phyloP scores from a whole-genome alignment of 2,113 vertebrate genomes.

The Todiramphus chloris region DNA sequence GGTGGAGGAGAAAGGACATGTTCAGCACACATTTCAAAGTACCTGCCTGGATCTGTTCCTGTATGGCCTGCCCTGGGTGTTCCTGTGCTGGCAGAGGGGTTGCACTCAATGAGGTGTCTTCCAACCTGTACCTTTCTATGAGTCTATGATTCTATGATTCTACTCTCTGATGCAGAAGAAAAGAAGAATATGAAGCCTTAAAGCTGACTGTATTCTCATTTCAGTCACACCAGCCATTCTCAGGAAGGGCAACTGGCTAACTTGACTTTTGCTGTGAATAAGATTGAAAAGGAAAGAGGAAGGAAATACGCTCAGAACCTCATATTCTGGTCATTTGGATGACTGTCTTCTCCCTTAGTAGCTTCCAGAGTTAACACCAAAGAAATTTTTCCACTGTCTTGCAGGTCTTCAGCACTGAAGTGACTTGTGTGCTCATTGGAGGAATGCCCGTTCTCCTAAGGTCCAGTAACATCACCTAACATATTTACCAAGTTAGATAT shows the following conservation, averaged over 20 bases:
- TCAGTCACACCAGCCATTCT: background rate
- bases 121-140: too few relatives aligned
- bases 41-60: too few relatives aligned
- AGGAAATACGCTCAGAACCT: background rate
- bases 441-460: background rate
- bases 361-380: background rate
- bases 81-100: too few relatives aligned
- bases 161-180: background rate
- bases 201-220: background rate
- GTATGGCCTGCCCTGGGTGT: too few relatives aligned
- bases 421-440: background rate
- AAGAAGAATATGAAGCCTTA: background rate
- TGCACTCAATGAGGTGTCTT: too few relatives aligned
- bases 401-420: background rate
- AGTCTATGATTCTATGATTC: background rate
- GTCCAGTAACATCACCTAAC: background rate
- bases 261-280: background rate
- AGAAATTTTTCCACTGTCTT: background rate
- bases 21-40: slow-evolving; percentile 4
- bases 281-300: background rate
- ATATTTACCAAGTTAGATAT: background rate
- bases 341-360: background rate
- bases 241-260: background rate
- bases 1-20: background rate
- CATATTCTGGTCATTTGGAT: background rate